Conservation (phyloP, 2,113 vertebrate genomes). For the Steatornis caripensis region DNA sequence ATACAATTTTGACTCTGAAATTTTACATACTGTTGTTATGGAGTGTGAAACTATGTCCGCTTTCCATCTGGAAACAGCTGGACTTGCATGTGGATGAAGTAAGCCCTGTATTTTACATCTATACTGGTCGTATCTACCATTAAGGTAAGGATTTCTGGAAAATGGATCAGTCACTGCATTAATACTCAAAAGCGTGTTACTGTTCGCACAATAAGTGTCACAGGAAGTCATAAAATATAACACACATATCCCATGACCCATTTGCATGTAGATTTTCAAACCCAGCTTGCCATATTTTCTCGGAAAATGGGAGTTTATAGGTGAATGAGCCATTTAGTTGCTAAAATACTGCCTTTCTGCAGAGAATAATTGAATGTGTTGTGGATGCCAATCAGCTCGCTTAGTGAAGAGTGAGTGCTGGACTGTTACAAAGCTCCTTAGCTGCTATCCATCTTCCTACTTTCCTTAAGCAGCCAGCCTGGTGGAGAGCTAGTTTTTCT, state of each 20-base stretch:
- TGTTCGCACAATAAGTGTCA: not conserved
- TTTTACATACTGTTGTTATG: slow-evolving; percentile 24
- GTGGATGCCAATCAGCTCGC: not conserved
- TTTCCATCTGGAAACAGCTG: not conserved
- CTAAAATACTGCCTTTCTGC: not conserved
- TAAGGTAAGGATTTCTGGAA: not conserved
- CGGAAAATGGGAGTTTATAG: slow-evolving; percentile 35
- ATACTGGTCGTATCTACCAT: not conserved
- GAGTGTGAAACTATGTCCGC: slow-evolving; percentile 13
- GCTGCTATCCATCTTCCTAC: not conserved
- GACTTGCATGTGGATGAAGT: not conserved
- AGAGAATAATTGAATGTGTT: not conserved
- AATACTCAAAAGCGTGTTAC: not conserved
- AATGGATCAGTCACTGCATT: not conserved
- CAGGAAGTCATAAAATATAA: not conserved
- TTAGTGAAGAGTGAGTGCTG: not conserved
- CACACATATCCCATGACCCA: not conserved
- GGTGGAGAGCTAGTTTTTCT: not conserved
- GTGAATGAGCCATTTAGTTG: not conserved
- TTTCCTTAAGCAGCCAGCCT: not conserved
- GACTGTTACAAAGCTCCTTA: slow-evolving; percentile 5
- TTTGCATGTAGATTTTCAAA: not conserved
- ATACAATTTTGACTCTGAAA: not conserved
- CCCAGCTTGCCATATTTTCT: not conserved
- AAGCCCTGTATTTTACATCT: not conserved